Base-by-base conservation (phyloP, 1,140 invertebrate species). In the Trachymyrmex cornetzi region DNA sequence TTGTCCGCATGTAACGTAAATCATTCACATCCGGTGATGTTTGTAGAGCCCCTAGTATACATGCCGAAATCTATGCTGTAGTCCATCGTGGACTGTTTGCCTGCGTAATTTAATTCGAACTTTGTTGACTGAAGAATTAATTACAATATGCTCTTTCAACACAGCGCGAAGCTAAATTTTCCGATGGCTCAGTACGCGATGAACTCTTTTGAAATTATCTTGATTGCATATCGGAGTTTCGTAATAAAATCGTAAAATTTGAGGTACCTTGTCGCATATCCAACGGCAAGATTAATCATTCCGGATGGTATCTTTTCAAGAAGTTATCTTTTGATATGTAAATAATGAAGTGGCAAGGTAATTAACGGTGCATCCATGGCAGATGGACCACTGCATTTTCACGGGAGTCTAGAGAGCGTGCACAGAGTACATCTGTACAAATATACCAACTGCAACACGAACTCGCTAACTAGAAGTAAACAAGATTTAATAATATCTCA, bases 401-500 rank as follows among this genome's bases (percentile, higher is more conserved):
- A 30, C 16, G 59, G 7, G 38, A 63, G 34, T 81, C 79, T 55
- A 6, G 12, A 38, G 24, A 19, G 34, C 38, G 16, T n/a, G 27
- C 34, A 74, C 16, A 14, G 27, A 61, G 24, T 75, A n/a, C 69
- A 86, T 69, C 75, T 48, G 84, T 30, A 71, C 69, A 87, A 69
- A 61, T 69, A 71, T 9, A 71, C 53, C 12, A 38, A 34, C 44
- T 61, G 67, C 59, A 61, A 48, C 44, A 59, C 61, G 53, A 77
- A 67, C 59, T 79, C 34, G 59, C 59, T 74, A 88, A 88, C 82
- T 64, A 79, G 55, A 66, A 59, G 72, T 63, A 63, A 72, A 81
- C 75, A 57, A 59, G 9, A 44, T 34, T 86, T 61, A 22, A 71
- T 48, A 72, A 61, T 77, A 88, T 93, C 95, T 96, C 95, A 98